A percentile compares a stretch with the other conserved stretches of the same genome.
phyloP scores from a whole-genome alignment of 2,113 vertebrate species.

The Rhinolophus sinicus region DNA sequence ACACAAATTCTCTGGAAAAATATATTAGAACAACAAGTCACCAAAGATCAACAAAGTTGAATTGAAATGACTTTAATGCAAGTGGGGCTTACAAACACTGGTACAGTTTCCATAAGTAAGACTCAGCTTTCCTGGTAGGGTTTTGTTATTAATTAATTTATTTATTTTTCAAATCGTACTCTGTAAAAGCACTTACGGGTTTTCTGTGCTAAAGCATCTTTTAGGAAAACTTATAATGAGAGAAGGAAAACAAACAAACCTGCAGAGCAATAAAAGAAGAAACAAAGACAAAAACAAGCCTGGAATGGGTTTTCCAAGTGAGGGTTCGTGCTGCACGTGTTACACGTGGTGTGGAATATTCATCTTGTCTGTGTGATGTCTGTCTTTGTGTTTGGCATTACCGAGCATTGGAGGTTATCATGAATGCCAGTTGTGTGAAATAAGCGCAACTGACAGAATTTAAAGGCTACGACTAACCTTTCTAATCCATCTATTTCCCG shows the following conservation, averaged over 20 bases:
- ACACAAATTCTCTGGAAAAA: conserved; percentile 23
- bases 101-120: background rate
- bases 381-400: conserved; percentile 48
- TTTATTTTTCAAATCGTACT: background rate
- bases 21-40: background rate
- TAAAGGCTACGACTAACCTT: conserved; percentile 64
- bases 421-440: conserved; percentile 64
- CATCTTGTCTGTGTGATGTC: conserved; percentile 52
- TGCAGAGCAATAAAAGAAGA: background rate
- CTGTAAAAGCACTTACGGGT: background rate
- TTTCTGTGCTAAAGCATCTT: background rate
- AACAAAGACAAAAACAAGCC: background rate
- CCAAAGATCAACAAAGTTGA: background rate
- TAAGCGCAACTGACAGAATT: conserved; percentile 57
- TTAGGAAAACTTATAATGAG: conserved; percentile 33
- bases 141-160: background rate
- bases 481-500: conserved; percentile 64
- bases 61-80: background rate
- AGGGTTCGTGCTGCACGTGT: background rate
- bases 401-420: conserved; percentile 49
- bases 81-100: background rate
- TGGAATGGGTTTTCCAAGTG: background rate
- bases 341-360: background rate
- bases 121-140: background rate
- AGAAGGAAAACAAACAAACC: background rate